Evolutionary conservation across 2,888 invertebrate genomes (phyloP).

Genomic region (Saturnia pavonia): DNA sequence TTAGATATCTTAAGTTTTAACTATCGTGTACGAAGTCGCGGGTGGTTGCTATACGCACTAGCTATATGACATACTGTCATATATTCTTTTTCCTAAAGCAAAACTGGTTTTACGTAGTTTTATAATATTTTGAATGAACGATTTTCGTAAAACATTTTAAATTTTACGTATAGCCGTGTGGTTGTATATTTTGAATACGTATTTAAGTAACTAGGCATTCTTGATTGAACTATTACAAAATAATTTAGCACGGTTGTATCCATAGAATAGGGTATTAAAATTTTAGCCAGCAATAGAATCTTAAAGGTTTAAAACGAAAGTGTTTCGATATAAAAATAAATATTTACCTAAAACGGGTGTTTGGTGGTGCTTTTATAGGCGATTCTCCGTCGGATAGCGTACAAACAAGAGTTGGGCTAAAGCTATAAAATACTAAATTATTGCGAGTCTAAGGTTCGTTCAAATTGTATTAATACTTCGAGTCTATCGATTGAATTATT

Average conservation of each 20-base stretch:
- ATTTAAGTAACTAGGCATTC: not conserved
- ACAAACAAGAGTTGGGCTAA: conserved; percentile 34
- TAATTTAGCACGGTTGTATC: too few relatives aligned
- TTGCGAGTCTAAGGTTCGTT: conserved; percentile 31
- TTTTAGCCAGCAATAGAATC: conserved; percentile 27
- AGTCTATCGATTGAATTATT: conserved; percentile 32
- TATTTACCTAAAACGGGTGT: conserved; percentile 44
- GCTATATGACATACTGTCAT: too few relatives aligned
- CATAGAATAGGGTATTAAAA: conserved; percentile 19
- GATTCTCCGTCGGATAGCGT: conserved; percentile 39
- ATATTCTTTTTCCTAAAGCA: too few relatives aligned
- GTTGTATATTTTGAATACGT: too few relatives aligned
- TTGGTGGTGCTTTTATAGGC: conserved; percentile 43
- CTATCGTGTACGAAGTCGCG: too few relatives aligned
- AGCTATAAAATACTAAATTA: conserved; percentile 44
- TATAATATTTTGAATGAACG: too few relatives aligned
- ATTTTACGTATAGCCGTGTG: too few relatives aligned
- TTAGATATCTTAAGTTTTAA: too few relatives aligned
- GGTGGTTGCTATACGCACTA: too few relatives aligned
- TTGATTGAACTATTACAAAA: not conserved
- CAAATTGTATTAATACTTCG: conserved; percentile 33
- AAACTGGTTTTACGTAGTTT: too few relatives aligned
- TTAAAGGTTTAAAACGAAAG: conserved; percentile 33
- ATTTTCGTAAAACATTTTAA: too few relatives aligned
- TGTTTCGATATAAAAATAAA: conserved; percentile 43